phyloP scores from a whole-genome alignment of 2,888 invertebrate species.

The Ditylenchus weischeri region DNA sequence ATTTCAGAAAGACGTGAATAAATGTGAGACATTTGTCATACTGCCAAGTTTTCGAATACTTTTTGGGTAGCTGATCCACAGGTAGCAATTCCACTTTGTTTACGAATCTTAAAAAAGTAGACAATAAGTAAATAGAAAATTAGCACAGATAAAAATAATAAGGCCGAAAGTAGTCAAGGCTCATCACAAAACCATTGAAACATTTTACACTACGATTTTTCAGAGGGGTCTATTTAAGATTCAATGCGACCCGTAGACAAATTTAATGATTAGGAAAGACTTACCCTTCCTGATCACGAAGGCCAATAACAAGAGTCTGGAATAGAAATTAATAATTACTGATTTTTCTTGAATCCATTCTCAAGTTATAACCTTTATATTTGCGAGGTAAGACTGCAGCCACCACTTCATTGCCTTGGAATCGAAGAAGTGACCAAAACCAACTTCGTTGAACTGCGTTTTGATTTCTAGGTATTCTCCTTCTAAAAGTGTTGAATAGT shows the following conservation, averaged over 20 bases:
- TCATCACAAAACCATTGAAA: no score
- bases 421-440: slow-evolving; percentile 64
- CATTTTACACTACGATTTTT: no score
- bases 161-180: no score
- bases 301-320: no score
- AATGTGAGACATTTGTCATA: slow-evolving; percentile 3
- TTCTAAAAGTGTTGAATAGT: slow-evolving; percentile 10
- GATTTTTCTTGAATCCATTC: no score
- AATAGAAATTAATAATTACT: no score
- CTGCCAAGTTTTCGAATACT: slow-evolving; percentile 3
- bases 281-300: no score
- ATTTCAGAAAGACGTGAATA: background rate
- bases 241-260: no score
- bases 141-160: no score
- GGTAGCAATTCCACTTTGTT: slow-evolving; percentile 5
- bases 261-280: no score
- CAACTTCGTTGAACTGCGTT: slow-evolving; percentile 67
- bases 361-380: background rate
- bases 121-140: no score
- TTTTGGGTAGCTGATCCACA: slow-evolving; percentile 7
- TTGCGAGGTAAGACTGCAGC: slow-evolving; percentile 65
- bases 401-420: slow-evolving; percentile 71
- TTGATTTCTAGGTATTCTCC: slow-evolving; percentile 71
- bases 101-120: background rate
- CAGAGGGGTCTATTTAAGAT: no score